phyloP scores from a whole-genome alignment of 2,888 invertebrate species.

The Orthosia cruda region DNA sequence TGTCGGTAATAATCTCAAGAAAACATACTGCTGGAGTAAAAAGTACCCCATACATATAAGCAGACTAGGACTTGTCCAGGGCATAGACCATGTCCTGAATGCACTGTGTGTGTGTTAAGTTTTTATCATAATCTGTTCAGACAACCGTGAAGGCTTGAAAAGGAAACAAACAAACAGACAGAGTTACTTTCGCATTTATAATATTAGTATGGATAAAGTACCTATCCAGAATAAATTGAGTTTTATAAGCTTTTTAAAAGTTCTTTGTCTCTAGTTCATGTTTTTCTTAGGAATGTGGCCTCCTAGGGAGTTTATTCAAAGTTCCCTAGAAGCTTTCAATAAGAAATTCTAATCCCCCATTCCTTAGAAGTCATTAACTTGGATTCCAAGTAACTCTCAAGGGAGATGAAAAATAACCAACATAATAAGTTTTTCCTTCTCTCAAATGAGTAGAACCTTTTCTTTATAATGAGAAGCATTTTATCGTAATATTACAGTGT shows the following conservation, averaged over 20 bases:
- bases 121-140: no score
- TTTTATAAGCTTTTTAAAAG: not conserved
- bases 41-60: no score
- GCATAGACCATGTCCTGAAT: no score
- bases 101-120: no score
- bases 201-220: no score
- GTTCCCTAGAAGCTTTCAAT: not conserved
- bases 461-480: constrained; percentile 19
- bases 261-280: not conserved
- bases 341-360: not conserved
- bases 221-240: no score
- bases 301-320: not conserved
- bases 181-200: no score
- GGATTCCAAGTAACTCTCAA: not conserved
- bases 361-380: constrained; percentile 1
- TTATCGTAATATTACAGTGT: not conserved
- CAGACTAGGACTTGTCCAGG: no score
- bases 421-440: not conserved
- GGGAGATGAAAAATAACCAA: constrained; percentile 1
- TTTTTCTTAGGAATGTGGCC: not conserved
- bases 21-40: no score
- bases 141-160: no score
- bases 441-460: constrained; percentile 20
- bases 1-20: no score
- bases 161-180: no score